A percentile compares a stretch with the other conserved stretches of the same genome.
These are phyloP conservation scores for Callaeas wilsoni DNA, from an alignment of 2,113 vertebrate species.

Conservation along the genomic window DNA sequence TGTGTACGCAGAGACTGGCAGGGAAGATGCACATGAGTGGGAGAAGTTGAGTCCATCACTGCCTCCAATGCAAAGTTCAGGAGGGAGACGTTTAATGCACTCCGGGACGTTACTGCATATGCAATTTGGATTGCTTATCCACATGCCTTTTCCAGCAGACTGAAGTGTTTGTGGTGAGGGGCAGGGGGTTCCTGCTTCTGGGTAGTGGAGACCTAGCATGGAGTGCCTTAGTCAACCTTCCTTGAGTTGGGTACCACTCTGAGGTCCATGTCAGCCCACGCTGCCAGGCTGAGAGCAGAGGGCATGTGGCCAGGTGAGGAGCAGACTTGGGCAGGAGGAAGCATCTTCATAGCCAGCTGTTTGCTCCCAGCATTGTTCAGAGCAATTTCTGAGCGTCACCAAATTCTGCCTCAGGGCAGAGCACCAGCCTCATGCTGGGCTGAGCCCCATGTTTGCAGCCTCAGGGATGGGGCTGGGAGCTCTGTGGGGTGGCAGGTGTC, in stretches of 20 bases:
- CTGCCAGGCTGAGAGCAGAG: not conserved
- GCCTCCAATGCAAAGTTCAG: not conserved
- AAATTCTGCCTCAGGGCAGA: not conserved
- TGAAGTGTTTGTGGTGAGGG: not conserved
- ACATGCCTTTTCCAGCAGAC: not conserved
- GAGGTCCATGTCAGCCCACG: rapidly evolving
- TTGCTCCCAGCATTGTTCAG: not conserved
- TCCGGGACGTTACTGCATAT: not conserved
- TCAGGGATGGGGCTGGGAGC: not conserved
- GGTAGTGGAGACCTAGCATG: not conserved
- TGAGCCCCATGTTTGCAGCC: rapidly evolving
- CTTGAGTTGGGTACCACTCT: not conserved
- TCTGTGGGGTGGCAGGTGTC: not conserved
- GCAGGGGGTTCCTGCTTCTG: not conserved
- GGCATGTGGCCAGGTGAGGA: rapidly evolving
- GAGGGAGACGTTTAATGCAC: not conserved
- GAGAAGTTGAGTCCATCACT: not conserved
- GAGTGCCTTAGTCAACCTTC: not conserved
- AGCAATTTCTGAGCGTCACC: not conserved
- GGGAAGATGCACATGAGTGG: rapidly evolving
- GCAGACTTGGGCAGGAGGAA: not conserved
- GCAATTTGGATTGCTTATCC: not conserved
- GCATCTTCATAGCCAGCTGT: not conserved
- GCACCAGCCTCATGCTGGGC: not conserved
- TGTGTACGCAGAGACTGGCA: rapidly evolving